A percentile compares a stretch with the other conserved stretches of the same genome.
phyloP scores from a whole-genome alignment of 2,797 vertebrate species.

The Mormyrops boulengeri region DNA sequence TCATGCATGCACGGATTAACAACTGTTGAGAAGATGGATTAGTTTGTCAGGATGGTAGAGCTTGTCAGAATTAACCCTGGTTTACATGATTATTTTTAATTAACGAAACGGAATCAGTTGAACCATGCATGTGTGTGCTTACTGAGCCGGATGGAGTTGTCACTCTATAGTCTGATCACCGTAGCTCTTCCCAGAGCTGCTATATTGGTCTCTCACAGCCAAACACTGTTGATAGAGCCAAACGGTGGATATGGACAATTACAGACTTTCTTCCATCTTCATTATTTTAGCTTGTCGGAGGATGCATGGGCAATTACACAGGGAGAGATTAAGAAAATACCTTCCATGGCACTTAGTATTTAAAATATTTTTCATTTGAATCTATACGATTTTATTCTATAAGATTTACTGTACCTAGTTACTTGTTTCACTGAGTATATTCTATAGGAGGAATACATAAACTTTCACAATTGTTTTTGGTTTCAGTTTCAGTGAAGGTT shows the following conservation, averaged over 20 bases:
- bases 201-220: not conserved
- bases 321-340: not conserved
- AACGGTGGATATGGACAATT: not conserved
- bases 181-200: not conserved
- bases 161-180: not conserved
- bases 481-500: not conserved
- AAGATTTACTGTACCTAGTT: not conserved
- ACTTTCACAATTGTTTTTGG: not conserved
- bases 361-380: not conserved
- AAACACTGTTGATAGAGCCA: not conserved
- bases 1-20: not conserved
- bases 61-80: not conserved
- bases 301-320: not conserved
- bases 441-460: not conserved
- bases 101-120: not conserved
- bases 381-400: not conserved
- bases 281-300: not conserved
- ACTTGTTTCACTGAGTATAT: not conserved
- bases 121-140: not conserved
- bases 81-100: slow-evolving; percentile 10
- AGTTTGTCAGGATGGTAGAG: not conserved
- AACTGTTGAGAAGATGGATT: not conserved
- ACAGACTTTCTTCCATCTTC: not conserved
- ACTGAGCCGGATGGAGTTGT: not conserved
- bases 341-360: not conserved